Evolutionary conservation across 2,888 invertebrate genomes (phyloP), one percentile per base, ranked within the genome.

Genomic region (Heteropelma amictum): DNA sequence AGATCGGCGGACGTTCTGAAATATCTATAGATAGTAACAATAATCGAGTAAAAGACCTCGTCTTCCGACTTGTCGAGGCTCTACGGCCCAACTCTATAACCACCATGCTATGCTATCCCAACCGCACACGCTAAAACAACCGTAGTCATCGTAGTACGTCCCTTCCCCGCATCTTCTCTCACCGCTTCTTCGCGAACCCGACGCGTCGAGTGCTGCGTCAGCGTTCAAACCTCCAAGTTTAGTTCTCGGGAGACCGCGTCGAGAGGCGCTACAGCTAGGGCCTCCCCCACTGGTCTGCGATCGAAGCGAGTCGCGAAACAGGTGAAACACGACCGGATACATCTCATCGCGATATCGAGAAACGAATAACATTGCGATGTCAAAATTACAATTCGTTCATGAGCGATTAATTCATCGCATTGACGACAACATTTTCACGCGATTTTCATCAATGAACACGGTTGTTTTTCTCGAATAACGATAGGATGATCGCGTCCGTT

Each of bases 191-290:
- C 14, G 2, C 10, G 21, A n/a, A 19, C 19, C 21, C 45, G 19
- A 10, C 4, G 21, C 45, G 21, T 4, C 4, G 21, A 38, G 21
- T 10, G 14, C 14, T 10, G 14, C 19, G 47, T 12, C 45, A 23
- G 21, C 51, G 65, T 45, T 38, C 49, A 12, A 47, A 70, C 70
- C 70, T 73, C 70, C 75, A 68, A 78, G 75, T 79, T 79, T 76
- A 79, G 79, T 79, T 77, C 72, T 67, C 75, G 75, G 61, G 65
- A 56, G 76, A 76, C 69, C 72, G n/a, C n/a, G 72, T 65, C 70
- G 69, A 35, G 56, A 17, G 38, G 56, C 76, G 74, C 72, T 49
- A 70, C 72, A 73, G 53, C 26, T 10, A 5, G 14, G 17, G 38
- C 26, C 38, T 26, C 51, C 53, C 14, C 65, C 21, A 14, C 17